Conservation (phyloP, 2,888 invertebrate species). For the Mechanitis mazaeus region DNA sequence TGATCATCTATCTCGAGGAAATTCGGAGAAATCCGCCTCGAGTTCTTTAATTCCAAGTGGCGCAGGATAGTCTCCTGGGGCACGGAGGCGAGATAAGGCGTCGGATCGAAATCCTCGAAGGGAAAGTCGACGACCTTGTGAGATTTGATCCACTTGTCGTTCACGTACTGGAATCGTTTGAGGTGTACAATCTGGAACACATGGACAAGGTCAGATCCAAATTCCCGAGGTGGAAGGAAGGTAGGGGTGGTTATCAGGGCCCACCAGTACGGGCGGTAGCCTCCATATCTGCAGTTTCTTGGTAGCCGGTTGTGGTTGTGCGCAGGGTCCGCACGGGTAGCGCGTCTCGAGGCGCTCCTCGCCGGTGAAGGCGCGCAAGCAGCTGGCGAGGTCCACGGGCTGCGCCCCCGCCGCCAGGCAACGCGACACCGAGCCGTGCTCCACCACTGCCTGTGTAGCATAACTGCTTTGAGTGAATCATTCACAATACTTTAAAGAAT, state of each 20-base stretch:
- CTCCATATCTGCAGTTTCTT: conserved; percentile 96
- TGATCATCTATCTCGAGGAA: conserved; percentile 39
- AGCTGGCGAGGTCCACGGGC: conserved; percentile 89
- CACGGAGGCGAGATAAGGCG: conserved; percentile 88
- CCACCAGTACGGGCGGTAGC: conserved; percentile 90
- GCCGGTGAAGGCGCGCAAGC: conserved; percentile 91
- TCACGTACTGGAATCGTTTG: conserved; percentile 93
- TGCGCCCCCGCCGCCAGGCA: conserved; percentile 85
- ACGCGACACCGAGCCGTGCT: conserved; percentile 84
- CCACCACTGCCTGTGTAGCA: conserved; percentile 79
- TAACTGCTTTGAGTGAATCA: too few species aligned
- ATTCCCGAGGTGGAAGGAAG: too few species aligned
- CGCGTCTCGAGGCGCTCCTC: conserved; percentile 91
- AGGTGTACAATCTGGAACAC: conserved; percentile 87
- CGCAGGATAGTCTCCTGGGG: conserved; percentile 85
- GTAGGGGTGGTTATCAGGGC: conserved; percentile 26
- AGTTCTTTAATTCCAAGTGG: conserved; percentile 73
- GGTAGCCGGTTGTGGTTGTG: conserved; percentile 88
- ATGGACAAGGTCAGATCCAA: neutral
- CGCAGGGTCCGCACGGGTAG: conserved; percentile 91
- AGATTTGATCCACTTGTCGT: conserved; percentile 95
- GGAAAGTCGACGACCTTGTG: conserved; percentile 95
- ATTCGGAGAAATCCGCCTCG: conserved; percentile 34
- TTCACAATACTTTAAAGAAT: too few species aligned
- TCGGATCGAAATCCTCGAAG: conserved; percentile 89